Evolutionary conservation across 2,888 invertebrate species (phyloP).

Genomic region (Habrosyne pyritoides): DNA sequence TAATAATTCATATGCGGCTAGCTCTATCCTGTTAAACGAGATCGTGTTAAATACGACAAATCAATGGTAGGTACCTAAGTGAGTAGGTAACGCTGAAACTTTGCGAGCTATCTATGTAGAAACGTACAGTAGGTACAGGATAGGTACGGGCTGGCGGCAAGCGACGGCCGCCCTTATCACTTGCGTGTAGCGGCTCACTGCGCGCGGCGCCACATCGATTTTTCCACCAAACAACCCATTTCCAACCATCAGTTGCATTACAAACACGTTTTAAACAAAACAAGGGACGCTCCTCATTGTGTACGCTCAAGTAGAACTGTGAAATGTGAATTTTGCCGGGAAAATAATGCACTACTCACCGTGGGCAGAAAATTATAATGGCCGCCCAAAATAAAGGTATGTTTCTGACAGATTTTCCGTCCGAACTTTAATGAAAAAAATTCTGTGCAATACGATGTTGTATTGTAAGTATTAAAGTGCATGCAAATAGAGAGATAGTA

Average conservation of each 20-base stretch:
- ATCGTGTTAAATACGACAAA: conserved; percentile 12
- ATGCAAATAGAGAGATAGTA: conserved; percentile 27
- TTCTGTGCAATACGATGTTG: conserved; percentile 9
- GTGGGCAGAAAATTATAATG: conserved; percentile 57
- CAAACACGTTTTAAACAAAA: conserved; percentile 66
- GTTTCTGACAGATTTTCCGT: conserved; percentile 29
- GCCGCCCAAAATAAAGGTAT: conserved; percentile 78
- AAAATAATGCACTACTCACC: conserved; percentile 65
- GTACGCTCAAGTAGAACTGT: conserved; percentile 36
- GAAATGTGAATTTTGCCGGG: conserved; percentile 58
- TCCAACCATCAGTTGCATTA: conserved; percentile 66
- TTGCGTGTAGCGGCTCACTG: conserved; percentile 59
- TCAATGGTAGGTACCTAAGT: conserved; percentile 15
- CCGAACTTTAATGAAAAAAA: conserved; percentile 14
- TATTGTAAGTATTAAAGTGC: conserved; percentile 28
- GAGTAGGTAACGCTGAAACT: conserved; percentile 25
- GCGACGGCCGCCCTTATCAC: conserved; percentile 53
- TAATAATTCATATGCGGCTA: neutral
- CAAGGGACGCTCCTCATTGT: conserved; percentile 35
- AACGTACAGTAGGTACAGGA: conserved; percentile 26
- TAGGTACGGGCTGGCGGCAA: conserved; percentile 34
- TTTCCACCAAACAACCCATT: conserved; percentile 76
- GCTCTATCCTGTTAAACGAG: conserved; percentile 1
- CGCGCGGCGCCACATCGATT: conserved; percentile 79
- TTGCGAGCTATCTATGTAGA: conserved; percentile 38